Percentiles rank a stretch among this genome's conserved stretches.
These are phyloP conservation scores for Cotesia congregata DNA, from an alignment of 2,888 invertebrate species.

Conservation along the genomic window DNA sequence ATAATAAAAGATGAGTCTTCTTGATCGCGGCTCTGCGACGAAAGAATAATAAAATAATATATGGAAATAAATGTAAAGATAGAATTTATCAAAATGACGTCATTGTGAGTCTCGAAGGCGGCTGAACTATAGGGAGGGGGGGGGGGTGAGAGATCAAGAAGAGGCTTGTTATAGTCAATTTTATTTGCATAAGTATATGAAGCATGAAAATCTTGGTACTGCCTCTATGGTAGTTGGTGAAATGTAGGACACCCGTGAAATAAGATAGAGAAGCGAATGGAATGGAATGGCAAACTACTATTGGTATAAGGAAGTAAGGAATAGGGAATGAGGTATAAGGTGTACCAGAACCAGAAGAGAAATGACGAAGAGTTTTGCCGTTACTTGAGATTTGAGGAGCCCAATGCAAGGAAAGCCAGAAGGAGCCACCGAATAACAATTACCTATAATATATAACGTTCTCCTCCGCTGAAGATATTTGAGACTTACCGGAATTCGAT, in stretches of 20 bases:
- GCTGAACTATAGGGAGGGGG: not conserved
- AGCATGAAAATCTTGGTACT: conserved; percentile 22
- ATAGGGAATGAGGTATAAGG: not conserved
- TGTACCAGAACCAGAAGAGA: conserved; percentile 13
- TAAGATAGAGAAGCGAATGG: not conserved
- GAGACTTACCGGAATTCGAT: conserved; percentile 40
- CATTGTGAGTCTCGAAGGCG: not conserved
- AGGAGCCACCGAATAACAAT: conserved; percentile 38
- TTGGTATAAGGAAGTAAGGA: not conserved
- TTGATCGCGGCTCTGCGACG: not conserved
- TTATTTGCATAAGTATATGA: conserved; percentile 34
- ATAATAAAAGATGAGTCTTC: not conserved
- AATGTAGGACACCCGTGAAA: conserved; percentile 22
- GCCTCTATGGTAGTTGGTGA: not conserved
- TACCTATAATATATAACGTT: conserved; percentile 24
- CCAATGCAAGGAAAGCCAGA: not conserved
- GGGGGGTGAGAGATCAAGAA: not conserved
- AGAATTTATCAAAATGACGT: conserved; percentile 25
- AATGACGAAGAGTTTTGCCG: conserved; percentile 6
- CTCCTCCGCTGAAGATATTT: conserved; percentile 18
- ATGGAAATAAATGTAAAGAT: conserved; percentile 28
- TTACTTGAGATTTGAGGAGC: conserved; percentile 8
- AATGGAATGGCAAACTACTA: conserved; percentile 11
- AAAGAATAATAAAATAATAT: conserved; percentile 19
- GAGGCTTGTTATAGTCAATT: conserved; percentile 30